These are phyloP conservation scores for Thermophis baileyi DNA, from an alignment of 2,113 vertebrate genomes.

Conservation along the genomic window DNA sequence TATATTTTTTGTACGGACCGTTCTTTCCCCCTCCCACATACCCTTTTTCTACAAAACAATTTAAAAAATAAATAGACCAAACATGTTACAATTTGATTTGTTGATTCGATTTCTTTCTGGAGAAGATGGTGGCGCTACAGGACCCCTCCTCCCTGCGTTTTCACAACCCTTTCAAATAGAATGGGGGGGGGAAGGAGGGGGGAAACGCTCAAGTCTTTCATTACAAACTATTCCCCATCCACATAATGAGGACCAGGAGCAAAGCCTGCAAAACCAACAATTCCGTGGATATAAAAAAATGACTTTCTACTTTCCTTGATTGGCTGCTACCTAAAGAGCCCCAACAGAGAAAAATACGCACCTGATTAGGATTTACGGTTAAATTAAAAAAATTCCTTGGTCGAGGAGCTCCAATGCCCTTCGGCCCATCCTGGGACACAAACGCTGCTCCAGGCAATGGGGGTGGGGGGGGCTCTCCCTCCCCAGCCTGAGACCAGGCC, in stretches of 20 bases:
- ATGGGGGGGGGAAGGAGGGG: too few relatives aligned
- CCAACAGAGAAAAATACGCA: neutral
- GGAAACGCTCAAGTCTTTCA: neutral
- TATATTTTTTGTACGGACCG: neutral
- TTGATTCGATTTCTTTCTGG: neutral
- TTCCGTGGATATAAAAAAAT: neutral
- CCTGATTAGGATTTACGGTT: neutral
- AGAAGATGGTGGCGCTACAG: neutral
- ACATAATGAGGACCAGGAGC: neutral
- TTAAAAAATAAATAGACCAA: neutral
- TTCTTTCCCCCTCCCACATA: too few relatives aligned
- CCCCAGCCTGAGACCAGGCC: neutral
- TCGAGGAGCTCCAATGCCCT: fast-evolving
- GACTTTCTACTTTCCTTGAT: neutral
- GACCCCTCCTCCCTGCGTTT: too few relatives aligned
- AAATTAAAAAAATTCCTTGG: neutral
- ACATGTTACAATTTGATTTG: neutral
- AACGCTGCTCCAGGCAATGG: neutral
- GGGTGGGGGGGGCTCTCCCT: neutral
- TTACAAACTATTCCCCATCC: neutral
- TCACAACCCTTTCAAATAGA: neutral
- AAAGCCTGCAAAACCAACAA: neutral
- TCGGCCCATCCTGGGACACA: neutral
- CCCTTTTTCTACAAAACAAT: neutral
- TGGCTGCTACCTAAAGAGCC: neutral